phyloP scores from a whole-genome alignment of 2,888 invertebrate species.

The Sesamia inferens region DNA sequence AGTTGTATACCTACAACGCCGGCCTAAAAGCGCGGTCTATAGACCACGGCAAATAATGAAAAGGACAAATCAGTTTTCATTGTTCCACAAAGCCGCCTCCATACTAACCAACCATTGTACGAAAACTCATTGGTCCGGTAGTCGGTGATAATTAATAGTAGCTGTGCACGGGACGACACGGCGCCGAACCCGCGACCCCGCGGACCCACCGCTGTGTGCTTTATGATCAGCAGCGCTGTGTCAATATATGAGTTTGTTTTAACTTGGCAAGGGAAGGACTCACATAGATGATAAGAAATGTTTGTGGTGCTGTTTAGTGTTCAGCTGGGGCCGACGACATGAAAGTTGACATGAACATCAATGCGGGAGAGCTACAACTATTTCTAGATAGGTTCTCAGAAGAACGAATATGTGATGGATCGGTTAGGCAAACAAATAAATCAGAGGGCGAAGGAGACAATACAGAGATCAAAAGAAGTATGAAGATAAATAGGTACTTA shows the following conservation, averaged over 20 bases:
- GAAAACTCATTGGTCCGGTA: constrained; percentile 58
- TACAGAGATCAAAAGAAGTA: neutral
- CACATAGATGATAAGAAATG: neutral
- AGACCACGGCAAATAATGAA: neutral
- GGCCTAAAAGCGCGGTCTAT: too few relatives aligned
- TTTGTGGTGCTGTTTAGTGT: neutral
- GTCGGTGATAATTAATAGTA: constrained; percentile 78
- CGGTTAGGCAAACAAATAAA: neutral
- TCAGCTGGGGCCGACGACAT: neutral
- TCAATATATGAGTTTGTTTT: constrained; percentile 55
- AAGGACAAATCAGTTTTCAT: neutral
- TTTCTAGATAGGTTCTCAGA: neutral
- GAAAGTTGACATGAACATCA: neutral
- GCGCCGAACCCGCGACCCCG: constrained; percentile 72
- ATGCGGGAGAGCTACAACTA: neutral
- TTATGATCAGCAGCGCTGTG: constrained; percentile 55
- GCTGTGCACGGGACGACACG: constrained; percentile 72
- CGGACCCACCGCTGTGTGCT: constrained; percentile 69
- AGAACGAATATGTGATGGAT: neutral
- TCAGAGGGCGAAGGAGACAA: neutral
- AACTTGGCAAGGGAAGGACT: constrained; percentile 8
- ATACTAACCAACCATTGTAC: constrained; percentile 29
- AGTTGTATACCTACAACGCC: too few relatives aligned
- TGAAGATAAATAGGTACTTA: neutral
- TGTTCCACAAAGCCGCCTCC: constrained; percentile 41